Conservation (phyloP, 2,113 vertebrate species). For the Tricholaema leucomelas region DNA sequence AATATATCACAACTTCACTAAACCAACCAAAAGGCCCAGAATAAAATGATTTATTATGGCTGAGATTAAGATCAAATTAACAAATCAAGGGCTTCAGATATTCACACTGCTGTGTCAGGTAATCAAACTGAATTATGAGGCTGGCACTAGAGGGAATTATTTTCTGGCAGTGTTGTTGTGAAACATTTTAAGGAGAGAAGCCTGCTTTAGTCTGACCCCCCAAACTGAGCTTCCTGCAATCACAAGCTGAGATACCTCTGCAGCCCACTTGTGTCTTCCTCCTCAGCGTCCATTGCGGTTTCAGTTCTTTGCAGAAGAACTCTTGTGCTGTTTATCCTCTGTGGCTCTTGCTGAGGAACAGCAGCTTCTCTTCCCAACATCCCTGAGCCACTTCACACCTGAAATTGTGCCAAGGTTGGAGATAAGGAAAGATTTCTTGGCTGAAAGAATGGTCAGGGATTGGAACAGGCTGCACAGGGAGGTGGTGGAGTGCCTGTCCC, state of each 20-base stretch:
- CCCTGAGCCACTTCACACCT: not conserved
- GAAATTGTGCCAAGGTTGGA: too few relatives aligned
- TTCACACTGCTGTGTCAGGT: not conserved
- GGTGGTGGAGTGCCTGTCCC: too few relatives aligned
- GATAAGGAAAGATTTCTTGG: too few relatives aligned
- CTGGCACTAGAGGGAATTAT: not conserved
- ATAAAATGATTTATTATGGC: not conserved
- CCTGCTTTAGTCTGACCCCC: not conserved
- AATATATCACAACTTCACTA: not conserved
- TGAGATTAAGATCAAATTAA: not conserved
- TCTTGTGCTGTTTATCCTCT: fast-evolving
- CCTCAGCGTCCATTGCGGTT: not conserved
- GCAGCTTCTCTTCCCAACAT: not conserved
- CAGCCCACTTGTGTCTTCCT: not conserved
- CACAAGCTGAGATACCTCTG: not conserved
- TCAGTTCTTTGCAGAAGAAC: not conserved
- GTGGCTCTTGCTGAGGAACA: not conserved
- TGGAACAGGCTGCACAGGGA: too few relatives aligned
- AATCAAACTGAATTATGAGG: slow-evolving; percentile 10
- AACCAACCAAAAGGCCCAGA: not conserved
- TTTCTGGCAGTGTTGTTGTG: not conserved
- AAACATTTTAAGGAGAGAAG: not conserved
- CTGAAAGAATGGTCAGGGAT: too few relatives aligned
- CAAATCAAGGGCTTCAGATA: not conserved
- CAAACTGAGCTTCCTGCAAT: not conserved